Conservation (phyloP, 2,797 vertebrate genomes). For the Enteromius mattozi region DNA sequence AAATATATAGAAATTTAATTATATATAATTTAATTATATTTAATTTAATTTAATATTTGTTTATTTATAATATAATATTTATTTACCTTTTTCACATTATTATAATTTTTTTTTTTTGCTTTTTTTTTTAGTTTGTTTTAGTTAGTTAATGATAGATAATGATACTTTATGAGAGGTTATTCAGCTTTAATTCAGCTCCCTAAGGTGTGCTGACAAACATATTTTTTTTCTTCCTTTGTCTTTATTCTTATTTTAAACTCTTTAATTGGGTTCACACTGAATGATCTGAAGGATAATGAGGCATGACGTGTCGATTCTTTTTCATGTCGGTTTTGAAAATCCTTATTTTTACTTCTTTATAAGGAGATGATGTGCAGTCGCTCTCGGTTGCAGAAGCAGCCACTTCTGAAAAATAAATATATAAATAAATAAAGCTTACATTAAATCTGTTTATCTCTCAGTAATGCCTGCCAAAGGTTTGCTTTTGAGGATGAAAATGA, state of each 20-base stretch:
- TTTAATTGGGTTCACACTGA: background rate
- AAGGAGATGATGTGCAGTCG: background rate
- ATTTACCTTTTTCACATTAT: background rate
- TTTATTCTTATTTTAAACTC: background rate
- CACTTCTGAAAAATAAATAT: conserved; percentile 31
- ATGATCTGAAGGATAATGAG: conserved; percentile 11
- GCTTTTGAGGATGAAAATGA: conserved; percentile 49
- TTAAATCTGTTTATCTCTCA: conserved; percentile 38
- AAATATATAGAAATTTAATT: background rate
- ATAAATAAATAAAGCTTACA: conserved; percentile 43
- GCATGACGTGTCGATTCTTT: conserved; percentile 15
- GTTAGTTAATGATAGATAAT: background rate
- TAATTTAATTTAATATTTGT: background rate
- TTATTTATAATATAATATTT: background rate
- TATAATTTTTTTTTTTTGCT: no score
- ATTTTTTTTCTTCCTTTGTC: background rate
- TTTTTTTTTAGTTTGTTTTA: no score
- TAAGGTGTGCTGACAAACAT: background rate
- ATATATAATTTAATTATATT: no score
- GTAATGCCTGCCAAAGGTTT: conserved; percentile 40
- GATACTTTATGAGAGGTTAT: background rate
- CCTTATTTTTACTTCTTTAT: conserved; percentile 25
- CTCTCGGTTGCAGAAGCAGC: conserved; percentile 23
- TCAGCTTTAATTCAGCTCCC: no score
- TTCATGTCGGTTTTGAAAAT: conserved; percentile 16